These are phyloP conservation scores for Gasteruption jaculator DNA, from an alignment of 2,888 invertebrate genomes.

Conservation along the genomic window DNA sequence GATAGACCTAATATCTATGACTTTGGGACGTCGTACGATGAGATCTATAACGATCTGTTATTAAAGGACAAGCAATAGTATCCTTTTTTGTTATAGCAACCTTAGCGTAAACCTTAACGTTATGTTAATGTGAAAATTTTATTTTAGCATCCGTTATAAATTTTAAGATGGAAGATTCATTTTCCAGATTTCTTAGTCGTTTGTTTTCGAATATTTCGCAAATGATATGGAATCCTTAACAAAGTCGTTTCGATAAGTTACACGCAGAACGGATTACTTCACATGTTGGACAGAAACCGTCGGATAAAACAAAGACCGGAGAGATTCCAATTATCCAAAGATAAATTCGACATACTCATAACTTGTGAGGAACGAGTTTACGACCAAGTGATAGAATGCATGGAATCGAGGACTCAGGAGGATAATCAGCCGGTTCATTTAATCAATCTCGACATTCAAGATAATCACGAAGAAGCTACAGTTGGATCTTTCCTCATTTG, in stretches of 20 bases:
- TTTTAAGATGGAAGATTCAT: too few species aligned
- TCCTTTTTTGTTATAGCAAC: too few species aligned
- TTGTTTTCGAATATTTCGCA: too few species aligned
- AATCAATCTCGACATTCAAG: conserved; percentile 97
- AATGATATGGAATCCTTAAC: conserved; percentile 31
- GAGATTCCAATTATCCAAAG: conserved; percentile 83
- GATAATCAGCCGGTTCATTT: conserved; percentile 90
- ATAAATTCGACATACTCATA: conserved; percentile 92
- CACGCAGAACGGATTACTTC: conserved; percentile 95
- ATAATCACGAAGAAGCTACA: conserved; percentile 99
- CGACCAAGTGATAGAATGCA: conserved; percentile 94
- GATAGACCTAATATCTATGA: conserved; percentile 96
- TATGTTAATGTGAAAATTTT: background rate
- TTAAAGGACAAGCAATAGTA: conserved; percentile 89
- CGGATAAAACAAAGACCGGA: conserved; percentile 93
- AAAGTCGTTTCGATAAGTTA: conserved; percentile 56
- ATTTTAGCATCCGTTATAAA: conserved; percentile 12
- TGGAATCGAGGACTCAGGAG: conserved; percentile 74
- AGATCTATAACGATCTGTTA: conserved; percentile 89
- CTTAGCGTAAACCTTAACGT: too few species aligned
- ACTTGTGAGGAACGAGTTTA: conserved; percentile 98
- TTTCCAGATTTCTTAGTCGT: too few species aligned
- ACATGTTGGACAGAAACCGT: conserved; percentile 96
- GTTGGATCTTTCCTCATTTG: conserved; percentile 97
- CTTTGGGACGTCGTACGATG: conserved; percentile 92